A percentile compares a stretch with the other conserved stretches of the same genome.
Conservation (phyloP, 2,888 invertebrate genomes). For the Abrostola triplasia region DNA sequence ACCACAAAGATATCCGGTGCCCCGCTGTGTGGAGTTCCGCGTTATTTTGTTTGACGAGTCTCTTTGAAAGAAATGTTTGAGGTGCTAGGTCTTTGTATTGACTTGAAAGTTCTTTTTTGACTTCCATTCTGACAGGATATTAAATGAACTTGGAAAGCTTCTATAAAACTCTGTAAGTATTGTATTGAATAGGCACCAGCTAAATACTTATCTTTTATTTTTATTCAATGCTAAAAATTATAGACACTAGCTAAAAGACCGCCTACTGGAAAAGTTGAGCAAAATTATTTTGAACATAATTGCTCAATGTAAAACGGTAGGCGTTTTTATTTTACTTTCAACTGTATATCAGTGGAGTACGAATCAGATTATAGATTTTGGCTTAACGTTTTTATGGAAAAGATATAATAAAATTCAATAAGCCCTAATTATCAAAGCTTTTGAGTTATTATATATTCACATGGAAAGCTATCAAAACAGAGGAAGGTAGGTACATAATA, state of each 20-base stretch:
- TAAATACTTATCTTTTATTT: too few relatives aligned
- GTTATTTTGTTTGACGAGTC: slow-evolving; percentile 30
- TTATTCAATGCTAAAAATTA: too few relatives aligned
- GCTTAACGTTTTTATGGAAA: slow-evolving; percentile 1
- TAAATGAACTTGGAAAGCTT: not conserved
- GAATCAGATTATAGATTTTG: not conserved
- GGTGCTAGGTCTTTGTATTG: slow-evolving; percentile 1
- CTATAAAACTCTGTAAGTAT: not conserved
- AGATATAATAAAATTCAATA: not conserved
- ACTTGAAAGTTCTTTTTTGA: not conserved
- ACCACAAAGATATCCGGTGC: slow-evolving; percentile 49
- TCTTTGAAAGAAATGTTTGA: slow-evolving; percentile 14
- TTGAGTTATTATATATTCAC: slow-evolving; percentile 5
- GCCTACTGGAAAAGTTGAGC: slow-evolving; percentile 27
- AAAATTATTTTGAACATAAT: slow-evolving; percentile 8
- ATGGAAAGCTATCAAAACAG: slow-evolving; percentile 4
- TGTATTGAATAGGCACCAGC: too few relatives aligned
- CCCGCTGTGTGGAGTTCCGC: slow-evolving; percentile 53
- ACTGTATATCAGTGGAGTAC: not conserved
- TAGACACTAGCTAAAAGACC: not conserved
- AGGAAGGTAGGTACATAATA: not conserved
- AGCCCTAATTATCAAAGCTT: not conserved
- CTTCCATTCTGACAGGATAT: slow-evolving; percentile 11
- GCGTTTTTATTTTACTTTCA: slow-evolving; percentile 2
- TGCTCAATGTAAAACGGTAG: slow-evolving; percentile 19